phyloP scores from a whole-genome alignment of 2,797 vertebrate genomes.

The Lacerta agilis region DNA sequence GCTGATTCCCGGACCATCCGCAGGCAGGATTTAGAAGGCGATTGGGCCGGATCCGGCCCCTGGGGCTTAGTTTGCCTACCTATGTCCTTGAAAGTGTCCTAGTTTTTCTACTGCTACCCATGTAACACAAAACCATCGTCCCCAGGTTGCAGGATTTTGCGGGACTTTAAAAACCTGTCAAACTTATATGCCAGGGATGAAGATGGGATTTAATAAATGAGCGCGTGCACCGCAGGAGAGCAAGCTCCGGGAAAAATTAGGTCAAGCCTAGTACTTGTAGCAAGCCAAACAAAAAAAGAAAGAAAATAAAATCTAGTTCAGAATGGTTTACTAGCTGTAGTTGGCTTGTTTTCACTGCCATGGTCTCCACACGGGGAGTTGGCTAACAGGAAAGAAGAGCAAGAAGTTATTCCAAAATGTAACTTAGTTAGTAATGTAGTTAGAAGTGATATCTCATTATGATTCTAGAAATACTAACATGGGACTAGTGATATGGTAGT shows the following conservation, averaged over 20 bases:
- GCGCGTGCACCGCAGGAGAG: not conserved
- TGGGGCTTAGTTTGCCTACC: too few species aligned
- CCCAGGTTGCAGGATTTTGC: too few species aligned
- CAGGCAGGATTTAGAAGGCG: too few species aligned
- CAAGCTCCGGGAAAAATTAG: not conserved
- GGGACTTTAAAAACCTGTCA: too few species aligned
- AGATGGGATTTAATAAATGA: not conserved
- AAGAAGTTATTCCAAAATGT: not conserved
- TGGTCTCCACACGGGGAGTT: not conserved
- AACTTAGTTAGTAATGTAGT: not conserved
- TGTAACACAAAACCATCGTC: too few species aligned
- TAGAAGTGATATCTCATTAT: not conserved
- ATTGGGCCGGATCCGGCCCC: too few species aligned
- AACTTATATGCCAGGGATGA: not conserved
- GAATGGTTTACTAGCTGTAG: not conserved
- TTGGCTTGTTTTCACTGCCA: not conserved
- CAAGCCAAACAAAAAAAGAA: not conserved
- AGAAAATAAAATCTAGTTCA: not conserved
- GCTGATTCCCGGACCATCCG: too few species aligned
- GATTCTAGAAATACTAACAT: not conserved
- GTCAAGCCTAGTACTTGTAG: not conserved
- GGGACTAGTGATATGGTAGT: not conserved
- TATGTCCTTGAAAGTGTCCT: not conserved
- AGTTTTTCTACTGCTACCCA: not conserved
- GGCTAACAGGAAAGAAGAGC: not conserved